Base-by-base conservation (phyloP, 2,113 vertebrate genomes). In the Heliornis fulica region DNA sequence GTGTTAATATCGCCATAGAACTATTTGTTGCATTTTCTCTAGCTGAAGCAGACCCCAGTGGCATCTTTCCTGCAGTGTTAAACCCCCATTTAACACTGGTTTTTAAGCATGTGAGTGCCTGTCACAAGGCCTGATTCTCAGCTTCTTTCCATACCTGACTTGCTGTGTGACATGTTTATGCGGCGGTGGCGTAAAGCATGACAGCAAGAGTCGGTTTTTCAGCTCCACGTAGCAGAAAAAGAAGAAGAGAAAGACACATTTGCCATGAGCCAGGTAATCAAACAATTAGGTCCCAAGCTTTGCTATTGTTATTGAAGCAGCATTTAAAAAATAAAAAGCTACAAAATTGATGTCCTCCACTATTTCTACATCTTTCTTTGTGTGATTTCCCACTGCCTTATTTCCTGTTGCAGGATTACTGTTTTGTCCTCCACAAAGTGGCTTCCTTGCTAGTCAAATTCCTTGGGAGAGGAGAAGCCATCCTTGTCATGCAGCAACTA, bases 61-160 rank as follows among this genome's bases (percentile, higher is more conserved):
- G 38, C 21, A 60, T 12, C 21, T 75, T 91, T 32, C 34, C 48
- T 0, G 1, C 12, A 59, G 12, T 25, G 20, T 69, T 60, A 61
- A 53, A 81, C 50, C 14, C 32, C 21, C 26, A 1, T 11, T 28
- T 76, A 13, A 40, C 14, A 66, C 64, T 34, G 9, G 5, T 63
- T 41, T 28, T 13, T 31, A 50, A 72, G 41, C 0, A 0, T 46
- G n/a, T 2, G 2, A 65, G 32, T 34, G 21, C n/a, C 40, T 66
- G 29, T 29, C 65, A 36, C 43, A 17, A 78, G 36, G 7, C 22
- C 41, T 56, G 64, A 31, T 79, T 61, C 31, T 57, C 69, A 64
- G 20, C 38, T 41, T 1, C 22, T 38, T 40, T 74, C 57, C 60
- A 9, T 32, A 2, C 14, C n/a, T 0, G 1, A 8, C 45, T 41